A percentile compares a stretch with the other conserved stretches of the same genome.
Conservation (phyloP, 2,113 vertebrate species). For the Nymphicus hollandicus region DNA sequence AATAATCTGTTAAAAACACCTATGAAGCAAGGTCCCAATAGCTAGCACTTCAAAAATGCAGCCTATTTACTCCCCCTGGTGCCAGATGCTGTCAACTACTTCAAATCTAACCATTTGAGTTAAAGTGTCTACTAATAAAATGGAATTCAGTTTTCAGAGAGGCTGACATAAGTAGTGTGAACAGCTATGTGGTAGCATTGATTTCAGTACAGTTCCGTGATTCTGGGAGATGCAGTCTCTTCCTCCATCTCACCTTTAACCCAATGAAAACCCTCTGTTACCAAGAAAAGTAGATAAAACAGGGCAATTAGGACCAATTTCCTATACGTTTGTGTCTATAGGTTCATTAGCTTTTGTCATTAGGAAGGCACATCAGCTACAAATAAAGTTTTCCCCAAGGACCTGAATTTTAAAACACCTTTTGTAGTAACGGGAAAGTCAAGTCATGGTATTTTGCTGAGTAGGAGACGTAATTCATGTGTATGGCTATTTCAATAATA, state of each 20-base stretch:
- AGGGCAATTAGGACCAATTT: not conserved
- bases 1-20: not conserved
- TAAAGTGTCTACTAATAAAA: not conserved
- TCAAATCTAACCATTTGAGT: not conserved
- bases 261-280: not conserved
- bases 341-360: not conserved
- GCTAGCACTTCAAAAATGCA: not conserved
- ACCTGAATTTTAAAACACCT: not conserved
- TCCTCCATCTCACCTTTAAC: not conserved
- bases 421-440: not conserved
- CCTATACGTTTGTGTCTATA: not conserved
- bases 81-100: constrained; percentile 6
- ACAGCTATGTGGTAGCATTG: not conserved
- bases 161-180: not conserved
- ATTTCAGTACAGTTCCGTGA: not conserved
- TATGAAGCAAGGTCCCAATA: not conserved
- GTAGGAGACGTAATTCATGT: not conserved
- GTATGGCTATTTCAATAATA: not conserved
- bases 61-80: constrained; percentile 48
- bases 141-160: not conserved
- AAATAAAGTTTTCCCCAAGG: not conserved
- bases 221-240: not conserved
- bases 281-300: not conserved
- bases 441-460: not conserved
- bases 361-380: not conserved